A percentile compares a stretch with the other conserved stretches of the same genome.
Conservation (phyloP, 2,888 invertebrate genomes). For the Lycophotia porphyrea region DNA sequence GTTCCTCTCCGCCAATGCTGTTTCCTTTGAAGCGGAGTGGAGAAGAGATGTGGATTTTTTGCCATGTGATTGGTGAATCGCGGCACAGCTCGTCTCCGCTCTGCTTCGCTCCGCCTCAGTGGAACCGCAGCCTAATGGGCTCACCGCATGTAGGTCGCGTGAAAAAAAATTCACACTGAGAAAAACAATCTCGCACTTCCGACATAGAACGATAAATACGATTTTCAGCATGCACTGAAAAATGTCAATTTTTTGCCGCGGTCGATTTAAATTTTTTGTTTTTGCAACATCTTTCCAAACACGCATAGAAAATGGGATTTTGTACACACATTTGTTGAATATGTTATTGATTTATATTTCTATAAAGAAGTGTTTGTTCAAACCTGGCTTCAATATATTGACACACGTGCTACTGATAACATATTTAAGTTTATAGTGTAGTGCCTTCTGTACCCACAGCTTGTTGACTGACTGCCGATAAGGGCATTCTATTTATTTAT, state of each 20-base stretch:
- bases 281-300: conserved; percentile 15
- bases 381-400: conserved; percentile 38
- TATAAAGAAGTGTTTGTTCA: conserved; percentile 36
- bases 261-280: not conserved
- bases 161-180: not conserved
- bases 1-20: no score
- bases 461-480: conserved; percentile 42
- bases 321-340: conserved; percentile 20
- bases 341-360: conserved; percentile 17
- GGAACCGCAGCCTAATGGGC: no score
- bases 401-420: conserved; percentile 57
- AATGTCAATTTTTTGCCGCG: not conserved
- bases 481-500: conserved; percentile 21
- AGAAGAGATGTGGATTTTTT: no score
- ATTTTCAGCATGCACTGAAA: not conserved
- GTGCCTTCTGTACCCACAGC: conserved; percentile 18
- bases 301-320: conserved; percentile 25
- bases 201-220: not conserved
- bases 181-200: not conserved
- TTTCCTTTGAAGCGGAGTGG: no score
- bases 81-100: no score
- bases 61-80: no score
- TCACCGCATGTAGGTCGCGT: not conserved
- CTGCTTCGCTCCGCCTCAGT: no score
- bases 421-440: conserved; percentile 17